Evolutionary conservation across 2,888 invertebrate species (phyloP).

Genomic region (Drosophila glabriapex): DNA sequence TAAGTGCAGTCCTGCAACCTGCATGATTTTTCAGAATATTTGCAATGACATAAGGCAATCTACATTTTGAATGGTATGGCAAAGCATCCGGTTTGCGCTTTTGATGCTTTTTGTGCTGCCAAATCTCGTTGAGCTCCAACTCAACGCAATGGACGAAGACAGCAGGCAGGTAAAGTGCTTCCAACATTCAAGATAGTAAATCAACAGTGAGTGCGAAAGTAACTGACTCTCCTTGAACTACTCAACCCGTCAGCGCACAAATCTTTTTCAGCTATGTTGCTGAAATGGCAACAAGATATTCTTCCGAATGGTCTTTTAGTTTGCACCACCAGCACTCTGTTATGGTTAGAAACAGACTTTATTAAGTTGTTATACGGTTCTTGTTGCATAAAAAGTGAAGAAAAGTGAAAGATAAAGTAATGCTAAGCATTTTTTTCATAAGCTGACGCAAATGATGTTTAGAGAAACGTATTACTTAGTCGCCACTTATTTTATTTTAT

Average conservation of each 20-base stretch:
- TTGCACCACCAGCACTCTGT: neutral
- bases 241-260: conserved; percentile 37
- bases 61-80: neutral
- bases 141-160: conserved; percentile 19
- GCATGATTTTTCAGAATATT: conserved; percentile 52
- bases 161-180: conserved; percentile 1
- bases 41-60: conserved; percentile 31
- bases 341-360: neutral
- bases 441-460: neutral
- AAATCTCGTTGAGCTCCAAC: conserved; percentile 49
- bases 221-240: conserved; percentile 33
- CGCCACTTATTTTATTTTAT: neutral
- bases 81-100: conserved; percentile 41
- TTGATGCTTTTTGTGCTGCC: conserved; percentile 34
- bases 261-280: conserved; percentile 16
- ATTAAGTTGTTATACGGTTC: neutral
- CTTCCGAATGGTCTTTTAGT: neutral
- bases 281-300: neutral
- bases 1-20: conserved; percentile 41
- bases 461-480: neutral
- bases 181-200: conserved; percentile 37
- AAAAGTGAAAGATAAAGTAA: neutral
- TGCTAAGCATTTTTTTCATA: neutral
- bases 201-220: conserved; percentile 53
- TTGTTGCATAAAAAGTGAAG: neutral